Evolutionary conservation across 2,888 invertebrate genomes (phyloP), one percentile per base, ranked within the genome.

Genomic region (Malthinus flaveolus): DNA sequence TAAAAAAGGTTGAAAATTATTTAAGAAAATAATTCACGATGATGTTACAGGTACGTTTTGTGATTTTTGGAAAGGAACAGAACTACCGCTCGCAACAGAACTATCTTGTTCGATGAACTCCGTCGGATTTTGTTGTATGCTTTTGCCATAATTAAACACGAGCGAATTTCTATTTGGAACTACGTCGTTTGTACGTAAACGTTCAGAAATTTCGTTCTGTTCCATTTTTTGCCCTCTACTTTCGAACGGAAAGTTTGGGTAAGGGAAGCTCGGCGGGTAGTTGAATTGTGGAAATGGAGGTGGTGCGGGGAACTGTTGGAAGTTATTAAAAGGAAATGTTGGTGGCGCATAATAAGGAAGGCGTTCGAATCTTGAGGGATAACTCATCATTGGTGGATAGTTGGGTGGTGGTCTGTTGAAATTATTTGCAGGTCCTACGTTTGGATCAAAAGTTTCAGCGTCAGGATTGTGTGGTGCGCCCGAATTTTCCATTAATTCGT

Each of bases 401-500:
- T 42, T 42, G 39, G 9, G 13, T 15, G 37, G 37, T 37, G 13
- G 39, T 15, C 15, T 13, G 23, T 23, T 23, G 7, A 9, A 15
- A 3, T 23, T 23, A 15, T 42, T 36, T 3, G 23, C n/a, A 2
- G 39, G 9, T 23, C 35, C 49, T 12, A 32, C 15, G 7, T 32
- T 10, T 11, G 32, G 15, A 31, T 68, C 61, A 54, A 73, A 66
- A 31, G 74, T 64, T 63, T 76, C 77, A 0, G 76, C 76, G 63
- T 77, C 75, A 0, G 76, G 75, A 66, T 77, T 72, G 5, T 50
- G 59, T 12, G 68, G 68, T n/a, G 66, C 69, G 4, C 72, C 73
- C 7, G 69, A 66, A 36, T 56, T 56, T 7, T 44, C 49, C 57
- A 66, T 32, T 32, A 66, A 54, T 10, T 66, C 61, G 49, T 69